Conservation (phyloP, 1,140 invertebrate genomes). For the Gerris buenoi region DNA sequence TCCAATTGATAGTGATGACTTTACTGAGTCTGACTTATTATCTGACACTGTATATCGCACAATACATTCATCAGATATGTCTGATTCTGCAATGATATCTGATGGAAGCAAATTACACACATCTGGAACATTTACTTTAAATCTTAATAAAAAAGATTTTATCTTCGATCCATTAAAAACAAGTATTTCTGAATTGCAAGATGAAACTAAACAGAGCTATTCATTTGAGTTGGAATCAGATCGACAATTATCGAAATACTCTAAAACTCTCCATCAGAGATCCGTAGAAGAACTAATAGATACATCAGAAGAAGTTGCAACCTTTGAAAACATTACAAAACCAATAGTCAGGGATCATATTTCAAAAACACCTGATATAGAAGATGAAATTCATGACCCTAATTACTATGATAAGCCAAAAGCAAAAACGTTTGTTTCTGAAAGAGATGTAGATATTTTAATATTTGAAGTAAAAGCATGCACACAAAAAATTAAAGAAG, state of each 20-base stretch:
- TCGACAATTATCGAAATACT: neutral
- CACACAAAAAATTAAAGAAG: conserved; percentile 34
- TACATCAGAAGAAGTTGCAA: conserved; percentile 9
- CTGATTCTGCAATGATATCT: neutral
- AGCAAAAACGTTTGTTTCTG: conserved; percentile 9
- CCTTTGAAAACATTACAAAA: conserved; percentile 4
- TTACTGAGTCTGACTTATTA: conserved; percentile 4
- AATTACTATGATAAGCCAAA: neutral
- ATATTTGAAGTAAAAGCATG: conserved; percentile 35
- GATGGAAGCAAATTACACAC: neutral
- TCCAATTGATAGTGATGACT: conserved; percentile 29
- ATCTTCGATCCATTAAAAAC: neutral
- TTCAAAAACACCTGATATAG: conserved; percentile 2
- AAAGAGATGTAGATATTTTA: conserved; percentile 31
- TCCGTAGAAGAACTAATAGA: conserved; percentile 17
- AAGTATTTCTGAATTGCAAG: too few relatives aligned
- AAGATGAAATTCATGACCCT: neutral
- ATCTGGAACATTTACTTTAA: neutral
- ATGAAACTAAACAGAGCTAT: too few relatives aligned
- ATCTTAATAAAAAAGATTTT: neutral
- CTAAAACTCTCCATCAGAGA: neutral
- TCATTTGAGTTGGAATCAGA: too few relatives aligned
- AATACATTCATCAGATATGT: neutral
- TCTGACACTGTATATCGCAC: conserved; percentile 4
- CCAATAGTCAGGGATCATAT: conserved; percentile 14